Evolutionary conservation across 2,888 invertebrate genomes (phyloP).

Genomic region (Andricus curvator): DNA sequence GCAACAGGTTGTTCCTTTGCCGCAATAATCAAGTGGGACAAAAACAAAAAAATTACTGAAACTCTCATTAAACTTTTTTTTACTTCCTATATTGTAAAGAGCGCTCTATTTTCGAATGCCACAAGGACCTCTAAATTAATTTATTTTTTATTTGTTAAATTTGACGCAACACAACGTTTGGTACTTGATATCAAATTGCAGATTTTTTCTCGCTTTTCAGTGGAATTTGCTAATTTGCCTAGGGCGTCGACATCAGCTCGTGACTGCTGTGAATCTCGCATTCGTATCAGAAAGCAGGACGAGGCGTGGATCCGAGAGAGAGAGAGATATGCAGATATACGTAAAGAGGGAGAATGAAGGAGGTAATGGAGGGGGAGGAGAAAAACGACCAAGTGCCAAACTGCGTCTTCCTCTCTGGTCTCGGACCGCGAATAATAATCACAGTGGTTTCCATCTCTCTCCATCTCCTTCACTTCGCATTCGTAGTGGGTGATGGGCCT

Average conservation of each 20-base stretch:
- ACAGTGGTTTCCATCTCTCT: conserved; percentile 26
- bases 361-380: conserved; percentile 39
- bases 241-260: conserved; percentile 14
- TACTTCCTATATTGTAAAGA: too few species aligned
- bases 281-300: conserved; percentile 34
- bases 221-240: background rate
- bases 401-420: conserved; percentile 33
- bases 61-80: too few species aligned
- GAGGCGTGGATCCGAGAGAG: conserved; percentile 40
- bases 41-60: background rate
- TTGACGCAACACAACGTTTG: background rate
- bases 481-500: conserved; percentile 32
- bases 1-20: background rate
- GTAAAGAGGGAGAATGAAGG: conserved; percentile 29
- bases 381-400: conserved; percentile 40
- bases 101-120: too few species aligned
- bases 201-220: background rate
- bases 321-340: background rate
- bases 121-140: too few species aligned
- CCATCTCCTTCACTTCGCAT: conserved; percentile 6
- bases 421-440: conserved; percentile 39
- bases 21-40: background rate
- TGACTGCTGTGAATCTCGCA: conserved; percentile 13
- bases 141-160: background rate
- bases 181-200: background rate